Percentiles rank a stretch among this genome's conserved stretches.
Evolutionary conservation across 2,888 invertebrate species (phyloP).

Genomic region (Tetragonula carbonaria): DNA sequence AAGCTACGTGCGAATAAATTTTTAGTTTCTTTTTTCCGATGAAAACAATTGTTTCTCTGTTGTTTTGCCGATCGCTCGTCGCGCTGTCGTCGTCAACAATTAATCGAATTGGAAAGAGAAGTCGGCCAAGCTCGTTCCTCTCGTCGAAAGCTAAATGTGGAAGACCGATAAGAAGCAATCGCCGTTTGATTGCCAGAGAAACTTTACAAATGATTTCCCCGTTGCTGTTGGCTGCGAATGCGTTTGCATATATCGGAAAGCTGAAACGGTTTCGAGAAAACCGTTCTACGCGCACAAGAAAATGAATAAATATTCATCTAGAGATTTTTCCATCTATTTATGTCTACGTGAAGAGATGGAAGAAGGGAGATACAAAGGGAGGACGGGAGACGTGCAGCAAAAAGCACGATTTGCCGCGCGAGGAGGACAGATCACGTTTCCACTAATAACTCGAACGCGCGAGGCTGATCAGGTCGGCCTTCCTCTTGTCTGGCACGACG

Average conservation of each 20-base stretch:
- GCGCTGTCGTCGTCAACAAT: slow-evolving; percentile 44
- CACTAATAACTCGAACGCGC: slow-evolving; percentile 19
- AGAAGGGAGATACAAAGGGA: too few relatives aligned
- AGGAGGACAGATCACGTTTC: slow-evolving; percentile 20
- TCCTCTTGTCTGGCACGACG: slow-evolving; percentile 67
- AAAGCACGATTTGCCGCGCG: neutral
- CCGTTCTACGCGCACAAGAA: too few relatives aligned
- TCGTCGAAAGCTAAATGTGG: slow-evolving; percentile 31
- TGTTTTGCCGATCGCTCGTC: neutral
- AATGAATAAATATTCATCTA: neutral
- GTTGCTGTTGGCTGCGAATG: neutral
- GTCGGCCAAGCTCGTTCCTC: slow-evolving; percentile 51
- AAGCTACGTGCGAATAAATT: too few relatives aligned
- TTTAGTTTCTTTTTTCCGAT: neutral
- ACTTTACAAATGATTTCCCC: slow-evolving; percentile 50
- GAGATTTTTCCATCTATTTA: neutral
- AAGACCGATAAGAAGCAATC: slow-evolving; percentile 47
- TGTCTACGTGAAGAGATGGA: too few relatives aligned
- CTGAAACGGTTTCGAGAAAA: too few relatives aligned
- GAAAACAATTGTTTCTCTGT: neutral
- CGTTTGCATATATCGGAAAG: neutral
- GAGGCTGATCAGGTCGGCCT: slow-evolving; percentile 26
- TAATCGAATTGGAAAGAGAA: slow-evolving; percentile 53
- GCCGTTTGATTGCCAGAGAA: slow-evolving; percentile 50
- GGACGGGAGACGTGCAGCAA: neutral